Base-by-base conservation (phyloP, 2,888 invertebrate genomes). In the Ochropacha duplaris region DNA sequence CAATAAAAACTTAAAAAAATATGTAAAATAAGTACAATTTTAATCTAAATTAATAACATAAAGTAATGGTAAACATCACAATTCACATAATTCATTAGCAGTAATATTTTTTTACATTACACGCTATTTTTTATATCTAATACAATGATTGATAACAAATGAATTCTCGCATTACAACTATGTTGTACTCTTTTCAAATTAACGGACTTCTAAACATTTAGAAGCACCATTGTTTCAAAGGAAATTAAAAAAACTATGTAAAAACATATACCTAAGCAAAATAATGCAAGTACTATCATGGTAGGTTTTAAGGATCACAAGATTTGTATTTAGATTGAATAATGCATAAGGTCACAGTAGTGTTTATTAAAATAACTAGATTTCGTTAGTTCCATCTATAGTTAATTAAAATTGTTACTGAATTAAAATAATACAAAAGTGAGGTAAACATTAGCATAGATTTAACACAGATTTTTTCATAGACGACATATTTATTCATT, bases 61-160 rank as follows among this genome's bases (percentile, higher is more conserved):
- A 81, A 77, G 82, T 88, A 87, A 81, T 88, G 88, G 89, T 89
- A 83, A 89, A 82, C 86, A 84, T 87, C 86, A 84, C 83, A 81
- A n/a, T 19, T 39, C 39, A 16, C 39, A 39, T 76, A 72, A 65
- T 34, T 19, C 4, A 65, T 71, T 69, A 63, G 56, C 44, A 44
- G 44, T 44, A 44, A 44, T 44, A 44, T 44, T 19, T 36, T n/a
- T 36, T n/a, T 36, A 36, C n/a, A 36, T 36, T 36, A 36, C 4
- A n/a, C n/a, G 36, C 36, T 14, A 9, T 16, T 39, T 36, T 39
- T 19, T 14, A n/a, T 44, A 44, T 19, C 6, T 44, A 44, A n/a
- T 44, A n/a, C 19, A 44, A 44, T 44, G 9, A 44, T 19, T 1
- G 19, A 44, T 44, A 44, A 44, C 44, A 44, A 44, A n/a, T 8